phyloP scores from a whole-genome alignment of 2,888 invertebrate species.

The Cancer borealis region DNA sequence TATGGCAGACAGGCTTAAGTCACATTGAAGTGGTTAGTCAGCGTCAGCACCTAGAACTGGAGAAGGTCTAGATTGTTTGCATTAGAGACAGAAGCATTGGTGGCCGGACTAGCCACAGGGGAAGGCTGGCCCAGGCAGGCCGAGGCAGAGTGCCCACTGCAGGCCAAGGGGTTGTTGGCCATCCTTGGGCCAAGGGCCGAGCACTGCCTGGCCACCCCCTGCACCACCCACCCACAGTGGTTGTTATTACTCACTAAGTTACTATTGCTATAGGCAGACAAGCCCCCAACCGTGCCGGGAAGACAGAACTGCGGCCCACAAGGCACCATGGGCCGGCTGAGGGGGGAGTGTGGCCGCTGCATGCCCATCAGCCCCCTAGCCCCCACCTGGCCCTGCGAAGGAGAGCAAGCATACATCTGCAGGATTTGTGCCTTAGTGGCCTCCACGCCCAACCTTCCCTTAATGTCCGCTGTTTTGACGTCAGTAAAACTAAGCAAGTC shows the following conservation, averaged over 20 bases:
- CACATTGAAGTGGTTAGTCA: slow-evolving; percentile 53
- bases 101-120: background rate
- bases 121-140: slow-evolving; percentile 48
- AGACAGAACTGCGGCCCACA: slow-evolving; percentile 47
- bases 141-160: background rate
- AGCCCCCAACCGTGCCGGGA: slow-evolving; percentile 3
- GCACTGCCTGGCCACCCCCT: slow-evolving; percentile 55
- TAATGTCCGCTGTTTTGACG: slow-evolving; percentile 24
- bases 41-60: slow-evolving; percentile 61
- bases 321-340: slow-evolving; percentile 22
- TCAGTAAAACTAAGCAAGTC: slow-evolving; percentile 70
- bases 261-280: slow-evolving; percentile 46
- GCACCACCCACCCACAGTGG: slow-evolving; percentile 61
- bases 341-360: background rate
- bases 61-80: slow-evolving; percentile 64
- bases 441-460: slow-evolving; percentile 41
- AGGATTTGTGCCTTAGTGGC: slow-evolving; percentile 65
- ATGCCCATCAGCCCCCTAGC: background rate
- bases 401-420: slow-evolving; percentile 61
- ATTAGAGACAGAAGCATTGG: slow-evolving; percentile 52
- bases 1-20: slow-evolving; percentile 53
- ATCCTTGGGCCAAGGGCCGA: slow-evolving; percentile 35
- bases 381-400: slow-evolving; percentile 25
- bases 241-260: slow-evolving; percentile 64
- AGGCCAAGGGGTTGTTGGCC: slow-evolving; percentile 14